Evolutionary conservation across 2,888 invertebrate genomes (phyloP).

Genomic region (Argyra leucocephala): DNA sequence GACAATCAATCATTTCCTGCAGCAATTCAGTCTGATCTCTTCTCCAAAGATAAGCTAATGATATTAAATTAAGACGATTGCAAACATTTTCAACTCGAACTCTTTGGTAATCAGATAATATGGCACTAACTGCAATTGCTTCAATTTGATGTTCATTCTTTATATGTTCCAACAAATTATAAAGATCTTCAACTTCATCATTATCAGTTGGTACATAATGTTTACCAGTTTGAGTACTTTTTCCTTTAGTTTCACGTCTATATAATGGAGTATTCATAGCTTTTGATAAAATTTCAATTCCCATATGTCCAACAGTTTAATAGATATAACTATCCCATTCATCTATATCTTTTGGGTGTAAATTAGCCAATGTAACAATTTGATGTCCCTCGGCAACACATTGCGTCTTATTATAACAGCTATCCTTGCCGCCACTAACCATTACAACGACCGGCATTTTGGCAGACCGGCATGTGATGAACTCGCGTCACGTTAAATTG

Average conservation of each 20-base stretch:
- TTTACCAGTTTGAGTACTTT: constrained; percentile 67
- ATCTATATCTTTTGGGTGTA: constrained; percentile 73
- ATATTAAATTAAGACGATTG: constrained; percentile 74
- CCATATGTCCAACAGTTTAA: constrained; percentile 96
- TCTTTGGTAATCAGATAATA: constrained; percentile 96
- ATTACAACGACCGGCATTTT: constrained; percentile 79
- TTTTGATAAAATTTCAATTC: constrained; percentile 80
- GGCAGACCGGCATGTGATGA: no score
- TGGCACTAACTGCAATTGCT: constrained; percentile 94
- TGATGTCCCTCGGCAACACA: constrained; percentile 88
- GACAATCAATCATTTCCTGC: constrained; percentile 91
- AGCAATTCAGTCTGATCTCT: constrained; percentile 87
- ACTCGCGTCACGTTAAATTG: no score
- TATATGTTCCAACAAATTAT: constrained; percentile 55
- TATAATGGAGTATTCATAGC: constrained; percentile 90
- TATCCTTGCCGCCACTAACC: constrained; percentile 98
- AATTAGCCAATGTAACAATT: constrained; percentile 91
- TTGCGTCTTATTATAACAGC: constrained; percentile 98
- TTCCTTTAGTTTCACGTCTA: constrained; percentile 72
- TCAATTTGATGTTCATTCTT: constrained; percentile 63
- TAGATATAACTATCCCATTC: constrained; percentile 98
- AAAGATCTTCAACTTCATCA: constrained; percentile 97
- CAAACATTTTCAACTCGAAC: constrained; percentile 98
- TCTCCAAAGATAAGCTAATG: constrained; percentile 92
- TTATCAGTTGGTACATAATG: constrained; percentile 70